phyloP scores from a whole-genome alignment of 2,888 invertebrate genomes.

The Drosophila bunnanda region DNA sequence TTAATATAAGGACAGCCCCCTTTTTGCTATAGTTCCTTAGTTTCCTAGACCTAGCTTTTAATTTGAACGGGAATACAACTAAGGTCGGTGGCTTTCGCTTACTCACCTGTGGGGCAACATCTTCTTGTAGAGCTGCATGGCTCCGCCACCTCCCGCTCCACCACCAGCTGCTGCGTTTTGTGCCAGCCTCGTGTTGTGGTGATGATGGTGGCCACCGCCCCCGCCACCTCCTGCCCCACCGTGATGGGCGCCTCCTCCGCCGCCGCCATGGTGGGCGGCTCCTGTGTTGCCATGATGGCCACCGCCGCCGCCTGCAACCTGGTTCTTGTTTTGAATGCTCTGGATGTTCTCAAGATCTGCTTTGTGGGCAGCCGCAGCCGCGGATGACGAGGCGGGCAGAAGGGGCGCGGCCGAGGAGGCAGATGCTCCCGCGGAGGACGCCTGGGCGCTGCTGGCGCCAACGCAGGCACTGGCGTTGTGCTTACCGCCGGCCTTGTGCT shows the following conservation, averaged over 20 bases:
- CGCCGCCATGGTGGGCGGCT: slow-evolving; percentile 45
- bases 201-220: slow-evolving; percentile 55
- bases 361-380: slow-evolving; percentile 68
- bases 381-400: slow-evolving; percentile 30
- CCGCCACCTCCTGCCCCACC: slow-evolving; percentile 17
- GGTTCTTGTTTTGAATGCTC: slow-evolving; percentile 84
- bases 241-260: slow-evolving; percentile 23
- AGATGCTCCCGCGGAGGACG: slow-evolving; percentile 34
- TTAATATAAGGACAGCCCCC: neutral
- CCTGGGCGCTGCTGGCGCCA: slow-evolving; percentile 51
- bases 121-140: slow-evolving; percentile 80
- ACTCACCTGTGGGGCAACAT: slow-evolving; percentile 78
- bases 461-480: slow-evolving; percentile 66
- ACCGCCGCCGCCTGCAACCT: slow-evolving; percentile 68
- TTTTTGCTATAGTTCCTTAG: neutral
- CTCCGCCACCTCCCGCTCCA: slow-evolving; percentile 51
- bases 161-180: slow-evolving; percentile 54
- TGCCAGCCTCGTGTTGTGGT: slow-evolving; percentile 58
- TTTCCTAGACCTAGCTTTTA: neutral
- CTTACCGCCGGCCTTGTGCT: slow-evolving; percentile 81
- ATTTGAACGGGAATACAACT: neutral
- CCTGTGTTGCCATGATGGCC: slow-evolving; percentile 47
- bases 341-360: slow-evolving; percentile 84
- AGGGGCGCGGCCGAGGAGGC: slow-evolving; percentile 10
- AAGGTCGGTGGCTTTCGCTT: neutral